A percentile compares a stretch with the other conserved stretches of the same genome.
These are phyloP conservation scores for Ericerus pela DNA, from an alignment of 1,140 invertebrate genomes.

Conservation along the genomic window DNA sequence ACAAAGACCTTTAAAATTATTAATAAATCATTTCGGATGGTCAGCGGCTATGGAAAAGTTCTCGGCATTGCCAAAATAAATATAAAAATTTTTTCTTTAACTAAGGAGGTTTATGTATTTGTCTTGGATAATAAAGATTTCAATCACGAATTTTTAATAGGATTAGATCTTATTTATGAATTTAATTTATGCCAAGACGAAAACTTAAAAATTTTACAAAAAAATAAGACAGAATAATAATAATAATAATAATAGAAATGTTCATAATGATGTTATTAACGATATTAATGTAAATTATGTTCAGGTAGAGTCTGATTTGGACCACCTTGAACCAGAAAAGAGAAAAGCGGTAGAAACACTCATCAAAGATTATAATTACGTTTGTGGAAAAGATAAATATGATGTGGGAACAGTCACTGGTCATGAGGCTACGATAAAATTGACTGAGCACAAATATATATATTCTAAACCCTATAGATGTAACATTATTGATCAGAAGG, in stretches of 20 bases:
- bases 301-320: conserved; percentile 23
- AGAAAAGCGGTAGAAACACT: conserved; percentile 22
- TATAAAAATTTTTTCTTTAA: conserved; percentile 1
- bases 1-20: conserved; percentile 13
- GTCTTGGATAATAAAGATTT: conserved; percentile 15
- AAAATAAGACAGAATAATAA: background rate
- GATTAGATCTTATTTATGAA: conserved; percentile 17
- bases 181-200: conserved; percentile 17
- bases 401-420: conserved; percentile 22
- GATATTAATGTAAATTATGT: too few species aligned
- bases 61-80: conserved; percentile 1
- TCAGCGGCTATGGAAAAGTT: conserved; percentile 5
- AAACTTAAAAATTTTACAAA: conserved; percentile 12
- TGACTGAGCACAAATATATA: too few species aligned
- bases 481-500: conserved; percentile 27
- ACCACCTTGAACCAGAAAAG: conserved; percentile 25
- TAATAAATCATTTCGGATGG: conserved; percentile 9
- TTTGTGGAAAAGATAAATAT: conserved; percentile 27
- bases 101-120: background rate
- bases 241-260: background rate
- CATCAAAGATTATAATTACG: conserved; percentile 23
- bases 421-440: conserved; percentile 27
- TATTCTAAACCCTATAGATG: conserved; percentile 29
- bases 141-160: conserved; percentile 14
- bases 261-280: conserved; percentile 17